phyloP scores from a whole-genome alignment of 2,888 invertebrate species.

The Sipha maydis region DNA sequence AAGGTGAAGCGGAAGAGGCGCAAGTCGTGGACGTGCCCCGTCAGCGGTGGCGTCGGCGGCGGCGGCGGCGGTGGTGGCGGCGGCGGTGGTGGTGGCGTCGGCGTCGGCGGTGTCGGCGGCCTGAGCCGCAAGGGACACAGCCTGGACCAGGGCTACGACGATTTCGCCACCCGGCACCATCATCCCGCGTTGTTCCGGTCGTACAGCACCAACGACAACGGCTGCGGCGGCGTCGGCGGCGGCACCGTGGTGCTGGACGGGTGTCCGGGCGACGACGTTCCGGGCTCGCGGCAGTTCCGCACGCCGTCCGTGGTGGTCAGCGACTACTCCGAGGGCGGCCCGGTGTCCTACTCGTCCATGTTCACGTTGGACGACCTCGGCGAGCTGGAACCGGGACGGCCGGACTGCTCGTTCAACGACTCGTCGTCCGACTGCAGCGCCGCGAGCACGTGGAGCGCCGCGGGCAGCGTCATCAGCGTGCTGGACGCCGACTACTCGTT shows the following conservation, averaged over 20 bases:
- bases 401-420: constrained; percentile 64
- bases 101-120: not conserved
- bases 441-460: constrained; percentile 72
- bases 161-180: constrained; percentile 30
- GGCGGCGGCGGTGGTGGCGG: too few relatives aligned
- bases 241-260: constrained; percentile 34
- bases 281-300: constrained; percentile 69
- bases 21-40: constrained; percentile 56
- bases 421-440: constrained; percentile 72
- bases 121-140: constrained; percentile 59
- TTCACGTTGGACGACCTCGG: constrained; percentile 74
- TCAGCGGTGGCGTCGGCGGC: not conserved
- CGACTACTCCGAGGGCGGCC: constrained; percentile 84
- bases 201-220: constrained; percentile 61
- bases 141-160: constrained; percentile 61
- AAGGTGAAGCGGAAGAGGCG: constrained; percentile 49
- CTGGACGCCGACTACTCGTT: constrained; percentile 72
- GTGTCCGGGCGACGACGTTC: constrained; percentile 64
- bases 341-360: constrained; percentile 69
- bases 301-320: constrained; percentile 89
- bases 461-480: constrained; percentile 72
- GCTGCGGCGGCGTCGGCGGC: constrained; percentile 51
- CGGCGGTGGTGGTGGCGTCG: not conserved
- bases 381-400: constrained; percentile 67
- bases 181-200: constrained; percentile 60